Evolutionary conservation across 2,113 vertebrate genomes (phyloP).

Genomic region (Clarias batrachus): DNA sequence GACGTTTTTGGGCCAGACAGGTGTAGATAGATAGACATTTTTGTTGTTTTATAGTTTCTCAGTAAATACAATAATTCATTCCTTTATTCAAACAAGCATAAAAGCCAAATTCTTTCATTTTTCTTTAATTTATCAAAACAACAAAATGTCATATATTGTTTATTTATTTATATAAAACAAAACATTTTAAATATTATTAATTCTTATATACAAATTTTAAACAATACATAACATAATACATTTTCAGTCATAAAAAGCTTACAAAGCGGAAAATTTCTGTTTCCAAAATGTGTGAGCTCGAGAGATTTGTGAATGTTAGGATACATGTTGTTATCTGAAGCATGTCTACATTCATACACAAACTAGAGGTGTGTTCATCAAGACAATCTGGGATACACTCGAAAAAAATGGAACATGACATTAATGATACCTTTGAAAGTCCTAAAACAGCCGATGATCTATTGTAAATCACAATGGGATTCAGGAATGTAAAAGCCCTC

Average conservation of each 20-base stretch:
- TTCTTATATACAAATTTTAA: conserved; percentile 97
- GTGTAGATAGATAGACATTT: not conserved
- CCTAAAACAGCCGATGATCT: conserved; percentile 52
- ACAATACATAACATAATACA: conserved; percentile 86
- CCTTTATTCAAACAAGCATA: conserved; percentile 82
- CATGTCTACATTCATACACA: conserved; percentile 76
- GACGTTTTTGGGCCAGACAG: no score
- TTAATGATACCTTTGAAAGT: not conserved
- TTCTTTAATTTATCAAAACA: conserved; percentile 74
- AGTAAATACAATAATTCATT: conserved; percentile 60
- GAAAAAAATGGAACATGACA: conserved; percentile 41
- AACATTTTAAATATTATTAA: conserved; percentile 96
- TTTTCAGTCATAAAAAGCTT: conserved; percentile 78
- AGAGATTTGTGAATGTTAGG: conserved; percentile 74
- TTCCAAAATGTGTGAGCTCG: conserved; percentile 79
- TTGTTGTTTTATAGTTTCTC: not conserved
- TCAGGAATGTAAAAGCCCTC: conserved; percentile 35
- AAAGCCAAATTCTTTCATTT: conserved; percentile 76
- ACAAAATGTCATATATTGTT: conserved; percentile 75
- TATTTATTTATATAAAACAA: conserved; percentile 83
- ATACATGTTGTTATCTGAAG: conserved; percentile 73
- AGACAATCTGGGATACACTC: conserved; percentile 36
- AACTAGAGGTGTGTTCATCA: conserved; percentile 68
- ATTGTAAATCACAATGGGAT: conserved; percentile 19
- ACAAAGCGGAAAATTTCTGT: conserved; percentile 87